Percentiles rank a stretch among this genome's conserved stretches.
Conservation (phyloP, 2,888 invertebrate species). For the Stenurella melanura region DNA sequence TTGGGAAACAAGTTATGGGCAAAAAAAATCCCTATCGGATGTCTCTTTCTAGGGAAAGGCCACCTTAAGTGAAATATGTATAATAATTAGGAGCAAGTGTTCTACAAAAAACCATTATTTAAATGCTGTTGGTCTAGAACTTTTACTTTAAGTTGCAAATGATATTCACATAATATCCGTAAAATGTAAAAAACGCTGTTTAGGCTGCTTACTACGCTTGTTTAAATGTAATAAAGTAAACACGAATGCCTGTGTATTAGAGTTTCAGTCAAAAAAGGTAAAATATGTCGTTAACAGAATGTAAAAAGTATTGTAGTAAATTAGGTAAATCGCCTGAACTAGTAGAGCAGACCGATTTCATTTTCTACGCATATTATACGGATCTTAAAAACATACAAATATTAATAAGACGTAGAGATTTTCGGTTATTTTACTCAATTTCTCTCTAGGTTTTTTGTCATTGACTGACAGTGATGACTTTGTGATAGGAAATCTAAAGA, state of each 20-base stretch:
- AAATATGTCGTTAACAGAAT: background rate
- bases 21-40: no score
- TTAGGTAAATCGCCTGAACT: constrained; percentile 1
- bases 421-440: background rate
- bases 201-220: background rate
- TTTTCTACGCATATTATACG: constrained; percentile 1
- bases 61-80: no score
- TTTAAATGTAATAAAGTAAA: constrained; percentile 3
- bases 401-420: background rate
- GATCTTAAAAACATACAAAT: background rate
- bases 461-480: no score
- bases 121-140: background rate
- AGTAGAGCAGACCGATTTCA: constrained; percentile 4
- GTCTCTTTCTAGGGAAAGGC: no score
- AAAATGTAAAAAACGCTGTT: background rate
- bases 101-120: background rate
- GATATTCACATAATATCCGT: background rate
- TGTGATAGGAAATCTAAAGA: no score
- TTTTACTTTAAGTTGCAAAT: background rate
- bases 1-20: no score
- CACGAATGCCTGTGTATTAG: background rate
- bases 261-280: background rate
- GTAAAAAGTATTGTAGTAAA: background rate
- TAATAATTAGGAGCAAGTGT: background rate
- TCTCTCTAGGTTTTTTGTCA: background rate